Base-by-base conservation (phyloP, 1,140 invertebrate species). In the Zelostemma sp. region DNA sequence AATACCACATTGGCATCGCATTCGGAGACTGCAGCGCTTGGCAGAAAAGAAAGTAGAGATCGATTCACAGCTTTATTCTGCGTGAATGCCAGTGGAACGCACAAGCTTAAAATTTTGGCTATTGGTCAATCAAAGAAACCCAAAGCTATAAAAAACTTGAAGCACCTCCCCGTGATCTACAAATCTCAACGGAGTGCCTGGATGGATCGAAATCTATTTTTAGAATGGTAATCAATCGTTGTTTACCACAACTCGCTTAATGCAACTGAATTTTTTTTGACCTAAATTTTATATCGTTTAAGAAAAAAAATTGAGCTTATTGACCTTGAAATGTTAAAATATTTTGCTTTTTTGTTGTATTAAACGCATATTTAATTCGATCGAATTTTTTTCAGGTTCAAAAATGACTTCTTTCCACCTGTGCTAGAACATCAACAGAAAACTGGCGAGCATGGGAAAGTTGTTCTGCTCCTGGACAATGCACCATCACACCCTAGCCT, bases 11-110 rank as follows among this genome's bases (percentile, higher is more conserved):
- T 59, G n/a, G 55, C 43, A 8, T 11, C 17, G 16, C 21, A 19
- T 31, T 21, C 12, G 17, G 47, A 54, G 21, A 21, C 1, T 5
- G 41, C 25, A 9, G 63, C 81, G 51, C 74, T 68, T 41, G 80
- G 74, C 19, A 55, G 56, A 56, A 64, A 69, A 70, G 74, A 82
- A 65, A 67, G 5, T 4, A 18, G 48, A 17, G 55, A 58, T 5
- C 19, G 45, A 16, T 11, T 48, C 2, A 48, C 45, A 9, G 25
- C 46, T 43, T 59, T 81, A 57, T 57, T 73, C 53, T 82, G 79
- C 62, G 71, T 73, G 33, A 81, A 83, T 72, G 75, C 73, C 57
- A 71, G 46, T 62, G 72, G 76, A 1, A 74, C 38, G 48, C 77
- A 79, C 65, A 59, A 51, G 65, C 41, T 81, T 15, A 74, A 75